phyloP scores from a whole-genome alignment of 1,140 invertebrate species.

The Cherax destructor region DNA sequence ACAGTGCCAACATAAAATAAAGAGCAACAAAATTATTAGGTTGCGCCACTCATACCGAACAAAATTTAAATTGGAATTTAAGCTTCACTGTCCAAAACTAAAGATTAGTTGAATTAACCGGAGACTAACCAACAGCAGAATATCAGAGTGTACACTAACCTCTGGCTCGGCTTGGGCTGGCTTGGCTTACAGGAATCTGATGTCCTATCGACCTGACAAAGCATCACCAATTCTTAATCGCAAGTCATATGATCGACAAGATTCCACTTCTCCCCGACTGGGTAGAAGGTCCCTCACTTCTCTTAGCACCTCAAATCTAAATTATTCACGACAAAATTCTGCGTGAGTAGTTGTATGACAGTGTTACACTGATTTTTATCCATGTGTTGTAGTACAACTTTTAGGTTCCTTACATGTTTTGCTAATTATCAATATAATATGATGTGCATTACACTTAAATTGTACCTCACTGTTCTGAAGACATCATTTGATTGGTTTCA shows the following conservation, averaged over 20 bases:
- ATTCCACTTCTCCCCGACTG: conserved; percentile 74
- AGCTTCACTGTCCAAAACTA: conserved; percentile 48
- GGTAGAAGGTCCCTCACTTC: conserved; percentile 72
- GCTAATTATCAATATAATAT: not conserved
- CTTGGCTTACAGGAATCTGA: conserved; percentile 65
- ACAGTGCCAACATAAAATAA: conserved; percentile 19
- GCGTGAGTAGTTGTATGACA: conserved; percentile 58
- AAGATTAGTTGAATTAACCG: conserved; percentile 12
- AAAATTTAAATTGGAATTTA: conserved; percentile 1
- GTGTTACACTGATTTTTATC: not conserved
- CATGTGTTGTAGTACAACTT: not conserved
- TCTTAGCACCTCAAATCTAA: conserved; percentile 71
- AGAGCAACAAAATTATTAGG: not conserved
- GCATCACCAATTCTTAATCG: conserved; percentile 60
- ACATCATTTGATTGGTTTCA: no score
- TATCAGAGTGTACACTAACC: conserved; percentile 48
- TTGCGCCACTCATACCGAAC: not conserved
- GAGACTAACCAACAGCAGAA: conserved; percentile 34
- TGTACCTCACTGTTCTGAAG: not conserved
- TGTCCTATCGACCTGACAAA: conserved; percentile 56
- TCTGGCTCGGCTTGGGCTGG: conserved; percentile 57
- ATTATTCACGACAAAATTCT: conserved; percentile 62
- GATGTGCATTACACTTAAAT: not conserved
- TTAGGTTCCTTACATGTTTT: not conserved
- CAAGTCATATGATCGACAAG: conserved; percentile 72